These are phyloP conservation scores for Andrena camellia DNA, from an alignment of 2,888 invertebrate species.

Conservation along the genomic window DNA sequence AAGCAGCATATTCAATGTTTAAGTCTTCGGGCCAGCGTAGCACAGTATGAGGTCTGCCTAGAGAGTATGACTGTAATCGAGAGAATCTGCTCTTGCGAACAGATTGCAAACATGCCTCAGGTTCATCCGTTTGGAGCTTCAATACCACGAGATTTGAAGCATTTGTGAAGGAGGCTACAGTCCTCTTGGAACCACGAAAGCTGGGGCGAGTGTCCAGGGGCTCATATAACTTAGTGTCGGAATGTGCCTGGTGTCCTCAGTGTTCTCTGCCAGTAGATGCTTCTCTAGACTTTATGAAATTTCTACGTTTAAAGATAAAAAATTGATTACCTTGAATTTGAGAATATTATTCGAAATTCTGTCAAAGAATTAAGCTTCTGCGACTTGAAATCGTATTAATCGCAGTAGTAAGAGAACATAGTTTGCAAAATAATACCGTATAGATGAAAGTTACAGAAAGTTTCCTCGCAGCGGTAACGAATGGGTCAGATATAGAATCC, in stretches of 20 bases:
- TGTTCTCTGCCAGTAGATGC: too few species aligned
- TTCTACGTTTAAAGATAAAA: too few species aligned
- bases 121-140: neutral
- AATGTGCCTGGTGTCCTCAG: too few species aligned
- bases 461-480: constrained; percentile 18
- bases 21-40: neutral
- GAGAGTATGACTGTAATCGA: constrained; percentile 1
- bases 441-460: constrained; percentile 27
- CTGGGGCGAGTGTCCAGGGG: too few species aligned
- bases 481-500: constrained; percentile 15
- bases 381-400: constrained; percentile 3
- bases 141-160: neutral
- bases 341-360: constrained; percentile 4
- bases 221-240: too few species aligned
- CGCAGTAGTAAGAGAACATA: neutral
- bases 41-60: neutral
- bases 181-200: too few species aligned
- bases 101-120: neutral
- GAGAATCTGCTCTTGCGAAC: neutral
- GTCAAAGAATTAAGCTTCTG: constrained; percentile 15
- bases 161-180: too few species aligned
- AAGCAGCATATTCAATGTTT: neutral
- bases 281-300: too few species aligned
- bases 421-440: constrained; percentile 30
- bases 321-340: neutral